phyloP scores from a whole-genome alignment of 2,888 invertebrate species.

The Cyclophora punctaria region DNA sequence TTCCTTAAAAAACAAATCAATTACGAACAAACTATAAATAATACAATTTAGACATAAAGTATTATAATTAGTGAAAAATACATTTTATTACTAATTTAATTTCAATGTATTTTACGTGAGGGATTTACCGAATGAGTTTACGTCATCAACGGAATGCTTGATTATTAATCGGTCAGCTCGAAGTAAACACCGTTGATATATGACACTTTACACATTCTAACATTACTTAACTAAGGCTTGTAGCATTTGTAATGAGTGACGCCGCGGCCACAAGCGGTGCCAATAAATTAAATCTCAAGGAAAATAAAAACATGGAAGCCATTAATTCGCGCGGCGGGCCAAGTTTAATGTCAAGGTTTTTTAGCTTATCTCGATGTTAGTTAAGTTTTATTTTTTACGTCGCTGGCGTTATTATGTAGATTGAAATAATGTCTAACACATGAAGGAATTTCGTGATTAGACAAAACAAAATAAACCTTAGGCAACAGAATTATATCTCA shows the following conservation, averaged over 20 bases:
- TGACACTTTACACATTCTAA: conserved; percentile 67
- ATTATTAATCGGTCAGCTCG: conserved; percentile 50
- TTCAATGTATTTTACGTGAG: conserved; percentile 4
- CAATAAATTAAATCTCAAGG: conserved; percentile 75
- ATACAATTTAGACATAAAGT: too few relatives aligned
- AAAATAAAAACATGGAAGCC: conserved; percentile 75
- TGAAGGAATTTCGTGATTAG: conserved; percentile 24
- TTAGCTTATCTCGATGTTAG: conserved; percentile 70
- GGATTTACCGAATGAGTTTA: conserved; percentile 29
- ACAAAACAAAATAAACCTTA: background rate
- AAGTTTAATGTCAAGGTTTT: conserved; percentile 75
- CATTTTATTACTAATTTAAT: conserved; percentile 1
- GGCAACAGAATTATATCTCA: background rate
- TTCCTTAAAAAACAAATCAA: too few relatives aligned
- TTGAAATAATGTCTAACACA: conserved; percentile 49
- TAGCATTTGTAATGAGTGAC: conserved; percentile 69
- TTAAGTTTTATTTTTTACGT: conserved; percentile 63
- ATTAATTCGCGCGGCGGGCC: conserved; percentile 74
- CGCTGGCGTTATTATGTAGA: conserved; percentile 56
- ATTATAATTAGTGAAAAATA: too few relatives aligned
- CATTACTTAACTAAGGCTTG: conserved; percentile 56
- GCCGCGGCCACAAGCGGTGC: conserved; percentile 56
- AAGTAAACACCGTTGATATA: conserved; percentile 65
- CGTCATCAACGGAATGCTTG: conserved; percentile 47
- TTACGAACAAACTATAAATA: too few relatives aligned